Evolutionary conservation across 2,888 invertebrate genomes (phyloP), one percentile per base, ranked within the genome.

Genomic region (Polyploca ridens): DNA sequence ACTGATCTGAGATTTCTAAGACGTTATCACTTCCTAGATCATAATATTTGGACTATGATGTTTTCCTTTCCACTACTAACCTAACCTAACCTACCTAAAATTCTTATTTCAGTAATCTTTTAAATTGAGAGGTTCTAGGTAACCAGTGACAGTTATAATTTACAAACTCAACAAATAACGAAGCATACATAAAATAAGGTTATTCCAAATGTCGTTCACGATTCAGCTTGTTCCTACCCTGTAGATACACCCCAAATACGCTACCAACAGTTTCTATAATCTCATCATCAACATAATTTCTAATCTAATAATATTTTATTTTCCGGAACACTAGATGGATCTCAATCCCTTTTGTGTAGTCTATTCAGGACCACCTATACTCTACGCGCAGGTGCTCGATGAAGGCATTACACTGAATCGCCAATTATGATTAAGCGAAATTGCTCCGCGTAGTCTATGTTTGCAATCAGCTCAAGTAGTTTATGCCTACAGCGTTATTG

Each of bases 331-430:
- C 59, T 64, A 62, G 59, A 62, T 62, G 41, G 58, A 58, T 58
- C 62, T 16, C 14, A 64, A 64, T 41, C 58, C 64, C 62, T 59
- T 63, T 62, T n/a, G 19, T 54, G 10, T 54, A 54, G 69, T 68
- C 65, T 66, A 62, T 69, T 69, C 72, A 66, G 74, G 82, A 82
- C 82, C 78, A 80, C 84, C 82, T 78, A 82, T 72, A 75, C 8
- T 41, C 71, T 63, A 66, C 77, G 75, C 83, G 82, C 90, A 91
- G 90, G 91, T 91, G 90, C 82, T 79, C 88, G 84, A 92, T 92
- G 90, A 92, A 92, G 91, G 90, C 89, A 93, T 93, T 90, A 92
- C 84, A 82, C 83, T 82, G 88, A 90, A 89, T 87, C 86, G 83
- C 76, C 90, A 81, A 91, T 91, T 91, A 90, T 88, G 89, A 92